Base-by-base conservation (phyloP, 2,888 invertebrate genomes). In the Tillus elongatus region DNA sequence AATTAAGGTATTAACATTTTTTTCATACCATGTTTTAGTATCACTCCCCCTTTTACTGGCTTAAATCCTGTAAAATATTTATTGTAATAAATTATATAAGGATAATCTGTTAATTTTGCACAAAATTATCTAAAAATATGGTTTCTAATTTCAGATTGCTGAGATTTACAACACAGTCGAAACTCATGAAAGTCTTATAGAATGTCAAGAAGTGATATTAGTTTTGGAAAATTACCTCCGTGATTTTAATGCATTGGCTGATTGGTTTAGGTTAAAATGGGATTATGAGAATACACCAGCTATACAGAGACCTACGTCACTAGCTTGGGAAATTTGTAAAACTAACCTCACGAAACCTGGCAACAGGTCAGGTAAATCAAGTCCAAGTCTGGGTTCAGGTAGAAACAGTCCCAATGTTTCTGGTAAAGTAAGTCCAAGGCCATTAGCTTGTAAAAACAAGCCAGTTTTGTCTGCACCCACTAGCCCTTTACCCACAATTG, bases 91-190 rank as follows among this genome's bases (percentile, higher is more conserved):
- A n/a, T n/a, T n/a, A n/a, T n/a, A n/a, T n/a, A n/a, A n/a, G n/a
- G n/a, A n/a, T n/a, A n/a, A n/a, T n/a, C n/a, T n/a, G n/a, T n/a
- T n/a, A n/a, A n/a, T n/a, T n/a, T n/a, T n/a, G n/a, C n/a, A n/a
- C n/a, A n/a, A n/a, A n/a, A n/a, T n/a, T n/a, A n/a, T n/a, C n/a
- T n/a, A n/a, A n/a, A n/a, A n/a, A n/a, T n/a, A n/a, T 19, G 24
- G 9, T 19, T 19, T 9, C 9, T 8, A 19, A 19, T 58, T 60
- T 24, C 59, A 76, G 76, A 67, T 92, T 30, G 91, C 92, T 51
- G 92, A 92, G 65, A 90, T 97, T 45, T 96, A 96, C 64, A 88
- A 87, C 61, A 93, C 93, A 0, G 96, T 96, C 40, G 92, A 95
- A 64, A 80, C 84, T 42, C 93, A 95, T 64, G 92, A 93, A 60